Evolutionary conservation across 2,113 vertebrate genomes (phyloP).

Genomic region (Pelecanoides urinatrix): DNA sequence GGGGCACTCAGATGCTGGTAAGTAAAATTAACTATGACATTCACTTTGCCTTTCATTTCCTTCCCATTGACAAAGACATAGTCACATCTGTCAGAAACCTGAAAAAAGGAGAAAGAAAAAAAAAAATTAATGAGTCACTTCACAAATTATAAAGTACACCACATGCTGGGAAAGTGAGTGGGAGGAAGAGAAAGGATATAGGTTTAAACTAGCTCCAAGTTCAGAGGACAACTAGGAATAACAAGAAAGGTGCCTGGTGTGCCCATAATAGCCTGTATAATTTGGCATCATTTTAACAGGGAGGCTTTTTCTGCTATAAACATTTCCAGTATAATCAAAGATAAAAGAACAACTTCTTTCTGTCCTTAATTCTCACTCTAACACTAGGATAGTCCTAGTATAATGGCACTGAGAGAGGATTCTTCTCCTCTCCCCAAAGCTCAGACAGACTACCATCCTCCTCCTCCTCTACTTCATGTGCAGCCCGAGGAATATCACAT

Average conservation of each 20-base stretch:
- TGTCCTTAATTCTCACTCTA: background rate
- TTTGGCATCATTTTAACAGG: background rate
- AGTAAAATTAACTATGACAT: conserved; percentile 86
- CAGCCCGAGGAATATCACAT: background rate
- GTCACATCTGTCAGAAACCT: conserved; percentile 95
- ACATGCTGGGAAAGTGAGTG: background rate
- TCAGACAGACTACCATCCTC: background rate
- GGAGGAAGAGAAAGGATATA: background rate
- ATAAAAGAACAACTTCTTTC: background rate
- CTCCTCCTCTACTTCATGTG: background rate
- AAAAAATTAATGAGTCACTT: background rate
- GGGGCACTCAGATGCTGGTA: conserved; percentile 89
- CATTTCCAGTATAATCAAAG: background rate
- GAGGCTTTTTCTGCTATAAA: background rate
- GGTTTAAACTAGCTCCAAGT: background rate
- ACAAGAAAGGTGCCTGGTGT: background rate
- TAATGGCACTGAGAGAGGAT: background rate
- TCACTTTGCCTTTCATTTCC: conserved; percentile 88
- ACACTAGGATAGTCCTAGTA: fast-evolving
- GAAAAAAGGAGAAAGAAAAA: background rate
- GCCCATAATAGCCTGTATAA: background rate
- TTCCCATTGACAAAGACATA: conserved; percentile 93
- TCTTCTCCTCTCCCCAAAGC: background rate
- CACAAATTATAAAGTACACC: background rate
- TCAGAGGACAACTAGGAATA: background rate